Conservation (phyloP, 2,113 vertebrate species). For the Cephalopholis sonnerati region DNA sequence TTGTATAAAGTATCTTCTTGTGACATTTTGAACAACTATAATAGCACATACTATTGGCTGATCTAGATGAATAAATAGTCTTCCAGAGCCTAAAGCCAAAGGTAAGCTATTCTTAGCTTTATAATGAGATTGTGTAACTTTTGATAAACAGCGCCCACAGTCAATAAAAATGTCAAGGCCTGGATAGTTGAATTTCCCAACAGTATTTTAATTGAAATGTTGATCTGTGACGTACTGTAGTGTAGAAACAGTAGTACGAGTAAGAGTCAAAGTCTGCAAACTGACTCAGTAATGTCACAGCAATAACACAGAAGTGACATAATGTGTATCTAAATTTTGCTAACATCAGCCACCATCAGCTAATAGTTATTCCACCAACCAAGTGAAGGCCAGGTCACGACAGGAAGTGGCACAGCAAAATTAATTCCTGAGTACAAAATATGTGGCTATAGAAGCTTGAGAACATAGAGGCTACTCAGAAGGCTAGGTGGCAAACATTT, state of each 20-base stretch:
- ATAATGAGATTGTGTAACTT: not conserved
- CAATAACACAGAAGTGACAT: not conserved
- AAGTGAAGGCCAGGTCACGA: not conserved
- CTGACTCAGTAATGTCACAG: not conserved
- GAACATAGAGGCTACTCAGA: too few relatives aligned
- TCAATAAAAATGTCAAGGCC: not conserved
- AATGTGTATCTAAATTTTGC: not conserved
- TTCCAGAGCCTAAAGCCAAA: not conserved
- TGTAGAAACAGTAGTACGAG: not conserved
- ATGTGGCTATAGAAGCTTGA: too few relatives aligned
- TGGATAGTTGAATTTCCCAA: not conserved
- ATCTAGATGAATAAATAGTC: not conserved
- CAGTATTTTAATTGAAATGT: not conserved
- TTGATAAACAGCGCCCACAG: not conserved
- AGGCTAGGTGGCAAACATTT: too few relatives aligned
- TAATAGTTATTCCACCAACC: not conserved
- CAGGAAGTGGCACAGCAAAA: not conserved
- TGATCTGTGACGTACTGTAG: not conserved
- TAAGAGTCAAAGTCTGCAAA: not conserved
- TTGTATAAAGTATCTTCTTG: not conserved
- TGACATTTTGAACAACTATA: not conserved
- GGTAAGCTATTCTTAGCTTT: not conserved
- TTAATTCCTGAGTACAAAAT: too few relatives aligned
- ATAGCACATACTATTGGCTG: not conserved
- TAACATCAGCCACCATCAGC: not conserved